Evolutionary conservation across 1,140 invertebrate genomes (phyloP), one percentile per base, ranked within the genome.

Genomic region (Euglossa dilemma): DNA sequence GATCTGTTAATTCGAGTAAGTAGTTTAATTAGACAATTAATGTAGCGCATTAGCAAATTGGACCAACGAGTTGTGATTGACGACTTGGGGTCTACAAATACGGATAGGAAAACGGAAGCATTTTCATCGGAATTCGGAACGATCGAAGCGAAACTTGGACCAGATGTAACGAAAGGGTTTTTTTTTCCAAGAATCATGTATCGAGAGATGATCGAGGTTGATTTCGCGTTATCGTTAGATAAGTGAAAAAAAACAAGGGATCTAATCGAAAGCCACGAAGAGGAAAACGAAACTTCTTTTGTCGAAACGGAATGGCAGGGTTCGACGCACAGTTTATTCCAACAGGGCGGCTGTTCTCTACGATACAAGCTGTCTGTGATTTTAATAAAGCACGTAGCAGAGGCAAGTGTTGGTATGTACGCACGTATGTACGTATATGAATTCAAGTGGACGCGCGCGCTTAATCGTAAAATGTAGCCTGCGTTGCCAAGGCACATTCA

Each of bases 1-100:
- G 36, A 36, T 36, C 36, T 36, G 36, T 36, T 84, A 80, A 86
- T 86, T 84, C 69, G 36, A 80, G 66, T 86, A 84, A 79, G 50
- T 76, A 80, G 67, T 86, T 86, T 84, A 86, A 86, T 81, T 86
- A 59, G 81, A 67, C 81, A 80, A 86, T 86, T 84, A 86, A 69
- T 71, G 82, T 72, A 69, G 50, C 20, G 54, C 59, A 85, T 85
- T 85, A 85, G 67, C 74, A 56, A 82, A 85, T 85, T 85, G 69
- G 43, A 72, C 47, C 67, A 85, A 85, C 59, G 52, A 82, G 59
- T 72, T 75, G 67, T 85, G 79, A 85, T 82, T 85, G 73, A 61
- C 52, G 64, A 67, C 52, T 66, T n/a, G 23, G 61, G 25, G 59
- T 11, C 20, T 11, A 23, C 28, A 28, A n/a, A 71, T 43, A n/a